Evolutionary conservation across 1,140 invertebrate genomes (phyloP), one percentile per base, ranked within the genome.

Genomic region (Caenorhabditis tropicalis): DNA sequence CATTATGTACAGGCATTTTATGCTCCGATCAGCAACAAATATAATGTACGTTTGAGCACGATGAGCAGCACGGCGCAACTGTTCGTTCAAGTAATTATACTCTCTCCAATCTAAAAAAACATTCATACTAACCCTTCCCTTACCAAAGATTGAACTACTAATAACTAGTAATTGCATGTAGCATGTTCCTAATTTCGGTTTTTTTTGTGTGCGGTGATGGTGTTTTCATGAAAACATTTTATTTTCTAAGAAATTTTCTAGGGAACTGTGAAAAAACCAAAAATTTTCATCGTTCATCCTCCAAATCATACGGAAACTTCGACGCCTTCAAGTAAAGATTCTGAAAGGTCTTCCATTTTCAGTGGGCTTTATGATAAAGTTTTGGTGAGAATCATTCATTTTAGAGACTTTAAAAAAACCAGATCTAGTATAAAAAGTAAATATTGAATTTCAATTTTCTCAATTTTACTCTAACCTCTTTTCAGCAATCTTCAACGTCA

Each of bases 31-130:
- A 74, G 43, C 36, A 29, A 36, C 36, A 74, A 29, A 74, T 74
- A 74, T 74, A 74, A 74, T 74, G 65, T 74, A 74, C 65, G 65
- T 74, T 74, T 74, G 65, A 74, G 36, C 65, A 74, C 65, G 65
- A 74, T 74, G 65, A 74, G 65, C 65, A 74, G 65, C 65, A 74
- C 36, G 65, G 65, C 65, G n/a, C 65, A 74, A 74, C 65, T 74
- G 16, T 46, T 74, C 65, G 65, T 74, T 74, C 33, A 74, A 74
- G 65, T 74, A 74, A 74, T 74, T 43, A 74, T 74, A 74, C 24
- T 21, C 33, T 74, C 36, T 74, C 65, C n/a, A 39, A 74, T 74
- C 36, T 21, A n/a, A 24, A 70, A n/a, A 29, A 65, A 36, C 12
- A 65, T 27, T 27, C 31, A 9, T 36, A 65, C 31, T 16, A 36